Base-by-base conservation (phyloP, 1,140 invertebrate genomes). In the Pentalonia nigronervosa region DNA sequence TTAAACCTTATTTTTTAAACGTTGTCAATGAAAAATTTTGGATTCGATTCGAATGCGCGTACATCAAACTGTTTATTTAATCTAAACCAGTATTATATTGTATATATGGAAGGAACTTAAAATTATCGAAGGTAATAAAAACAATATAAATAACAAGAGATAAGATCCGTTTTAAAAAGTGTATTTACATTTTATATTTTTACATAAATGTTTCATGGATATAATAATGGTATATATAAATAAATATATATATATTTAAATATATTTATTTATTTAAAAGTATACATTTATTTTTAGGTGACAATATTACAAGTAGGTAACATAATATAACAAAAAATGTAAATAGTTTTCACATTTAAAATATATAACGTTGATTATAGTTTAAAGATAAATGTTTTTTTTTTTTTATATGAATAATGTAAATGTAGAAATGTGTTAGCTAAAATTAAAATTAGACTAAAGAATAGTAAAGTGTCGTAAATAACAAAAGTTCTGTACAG, bases 161-260 rank as follows among this genome's bases (percentile, higher is more conserved):
- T 45, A 41, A 67, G 9, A 45, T 86, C 23, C n/a, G 48, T 93
- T 86, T 93, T 50, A 93, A 93, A 91, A 93, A 93, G 91, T 93
- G 91, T 93, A 93, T 93, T 93, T 93, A 93, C 91, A 93, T 83
- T 56, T 76, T 86, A 86, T 93, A 45, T 92, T 36, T 93, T 21
- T 93, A 86, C 81, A 93, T 45, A 60, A 25, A 67, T 90, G n/a
- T 90, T 67, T 89, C 34, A 89, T 60, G 25, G 11, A 56, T 90
- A 90, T 90, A 88, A 90, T 90, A 90, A 76, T 91, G 81, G n/a
- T 91, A 92, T 92, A 84, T 53, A 67, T 53, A n/a, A 34, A 83
- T 48, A 34, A 14, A 41, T 84, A 41, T 83, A 81, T 34, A 81
- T 81, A 84, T 84, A 84, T 84, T 25, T 45, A 84, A 11, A 84